Base-by-base conservation (phyloP, 1,140 invertebrate genomes). In the Plodia interpunctella region DNA sequence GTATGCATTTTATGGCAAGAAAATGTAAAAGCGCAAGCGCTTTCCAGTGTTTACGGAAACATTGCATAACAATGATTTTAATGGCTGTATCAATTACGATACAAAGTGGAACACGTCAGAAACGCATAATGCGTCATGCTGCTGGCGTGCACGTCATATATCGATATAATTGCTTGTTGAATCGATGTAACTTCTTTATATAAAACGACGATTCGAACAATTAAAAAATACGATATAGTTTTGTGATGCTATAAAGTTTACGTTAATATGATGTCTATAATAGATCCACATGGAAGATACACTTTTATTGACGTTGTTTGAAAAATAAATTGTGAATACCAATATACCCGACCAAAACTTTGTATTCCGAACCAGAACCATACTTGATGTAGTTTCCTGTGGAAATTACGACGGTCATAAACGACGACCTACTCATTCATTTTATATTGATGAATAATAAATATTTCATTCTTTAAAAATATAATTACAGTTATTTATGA, bases 161-260 rank as follows among this genome's bases (percentile, higher is more conserved):
- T 35, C 62, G 44, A 60, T 62, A 60, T 71, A 71, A 71, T 71
- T 71, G 68, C 65, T 62, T 60, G 57, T 66, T 58, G 54, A 62
- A 44, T 44, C 38, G 38, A 44, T 44, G 38, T 44, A 4, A 15
- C 38, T 1, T 15, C 15, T 44, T 44, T 10, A 44, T n/a, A n/a
- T 44, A 17, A 15, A 44, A 15, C 38, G 38, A 44, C 15, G 1
- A 44, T 17, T 15, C 15, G 38, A 15, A 44, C 5, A 15, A 10
- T n/a, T 44, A 44, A 10, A 44, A 44, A 15, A 32, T 5, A 4
- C 30, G 30, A 28, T 5, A 28, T 28, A 28, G 3, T 28, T 5
- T 28, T 28, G 28, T 28, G 21, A 25, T 25, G 2, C 21, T 25
- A 25, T 25, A 25, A 25, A 3, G 21, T 2, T 25, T 25, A 2